phyloP scores from a whole-genome alignment of 2,113 vertebrate species.

The Gorsachius goisagi region DNA sequence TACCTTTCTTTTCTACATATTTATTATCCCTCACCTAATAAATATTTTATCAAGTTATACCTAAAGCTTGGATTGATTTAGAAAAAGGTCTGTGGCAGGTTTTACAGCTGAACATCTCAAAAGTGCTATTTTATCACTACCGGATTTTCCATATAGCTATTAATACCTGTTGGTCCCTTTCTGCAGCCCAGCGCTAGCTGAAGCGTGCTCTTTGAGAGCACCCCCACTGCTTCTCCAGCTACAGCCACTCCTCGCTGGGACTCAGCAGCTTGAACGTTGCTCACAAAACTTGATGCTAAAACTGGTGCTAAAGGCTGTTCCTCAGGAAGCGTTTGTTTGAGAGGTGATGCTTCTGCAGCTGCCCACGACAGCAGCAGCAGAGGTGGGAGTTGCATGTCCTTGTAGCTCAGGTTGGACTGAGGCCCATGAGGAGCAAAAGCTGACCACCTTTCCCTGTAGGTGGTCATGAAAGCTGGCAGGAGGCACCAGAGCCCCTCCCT shows the following conservation, averaged over 20 bases:
- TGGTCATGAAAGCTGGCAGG: background rate
- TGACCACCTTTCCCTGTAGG: background rate
- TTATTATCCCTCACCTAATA: constrained; percentile 60
- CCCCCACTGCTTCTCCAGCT: background rate
- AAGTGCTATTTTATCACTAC: constrained; percentile 47
- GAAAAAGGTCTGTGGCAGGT: constrained; percentile 16
- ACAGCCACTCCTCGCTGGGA: background rate
- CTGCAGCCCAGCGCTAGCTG: background rate
- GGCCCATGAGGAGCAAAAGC: background rate
- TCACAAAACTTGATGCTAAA: background rate
- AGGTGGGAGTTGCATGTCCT: background rate
- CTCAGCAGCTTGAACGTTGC: background rate
- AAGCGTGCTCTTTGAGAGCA: background rate
- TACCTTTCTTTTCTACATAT: constrained; percentile 23
- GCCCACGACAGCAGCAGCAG: background rate
- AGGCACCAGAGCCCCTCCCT: background rate
- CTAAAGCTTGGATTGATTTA: constrained; percentile 47
- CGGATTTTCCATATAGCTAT: background rate
- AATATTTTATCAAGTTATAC: constrained; percentile 66
- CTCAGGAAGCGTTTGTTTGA: background rate
- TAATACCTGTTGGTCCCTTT: background rate
- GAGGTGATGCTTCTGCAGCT: background rate
- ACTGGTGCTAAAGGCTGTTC: background rate
- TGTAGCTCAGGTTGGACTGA: background rate
- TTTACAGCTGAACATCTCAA: constrained; percentile 51